Base-by-base conservation (phyloP, 2,888 invertebrate species). In the Antheraea assamensis region DNA sequence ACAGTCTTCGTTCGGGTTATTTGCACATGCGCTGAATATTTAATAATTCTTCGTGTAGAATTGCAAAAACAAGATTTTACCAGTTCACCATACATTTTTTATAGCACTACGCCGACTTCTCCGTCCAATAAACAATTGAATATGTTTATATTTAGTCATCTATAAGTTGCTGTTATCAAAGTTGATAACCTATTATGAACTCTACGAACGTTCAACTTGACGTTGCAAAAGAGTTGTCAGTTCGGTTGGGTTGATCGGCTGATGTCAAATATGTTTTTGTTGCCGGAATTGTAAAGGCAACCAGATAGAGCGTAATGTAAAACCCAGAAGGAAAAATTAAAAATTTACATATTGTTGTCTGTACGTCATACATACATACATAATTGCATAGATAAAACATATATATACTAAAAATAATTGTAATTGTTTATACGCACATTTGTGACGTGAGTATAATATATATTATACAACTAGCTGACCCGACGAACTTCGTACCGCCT, bases 171-270 rank as follows among this genome's bases (percentile, higher is more conserved):
- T 79, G 84, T 88, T 90, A 92, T 90, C 90, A 83, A 73, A 76
- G 76, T 74, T 86, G 94, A 93, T 94, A 94, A 94, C 94, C 93
- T 86, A 93, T 82, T 89, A 77, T 93, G 93, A 94, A 92, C 94
- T 90, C 78, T 92, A 89, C 77, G 72, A 81, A 81, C 83, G 74
- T 70, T 71, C 74, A 76, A 75, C 35, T 79, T 81, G 81, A 83
- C 81, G 80, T 84, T 82, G 79, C 75, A 76, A 78, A 72, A 77
- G 31, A 55, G 49, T 30, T 47, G 24, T 30, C 61, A 64, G 30
- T 64, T 64, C 30, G 17, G 17, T 64, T 15, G 27, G 24, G 15
- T 1, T 61, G 61, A 61, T 61, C 24, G 27, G 15, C 61, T 61
- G 17, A 27, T 61, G 27, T 61, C 61, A 61, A 61, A 8, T 61